Base-by-base conservation (phyloP, 2,888 invertebrate species). In the Ferdinandea cuprea region DNA sequence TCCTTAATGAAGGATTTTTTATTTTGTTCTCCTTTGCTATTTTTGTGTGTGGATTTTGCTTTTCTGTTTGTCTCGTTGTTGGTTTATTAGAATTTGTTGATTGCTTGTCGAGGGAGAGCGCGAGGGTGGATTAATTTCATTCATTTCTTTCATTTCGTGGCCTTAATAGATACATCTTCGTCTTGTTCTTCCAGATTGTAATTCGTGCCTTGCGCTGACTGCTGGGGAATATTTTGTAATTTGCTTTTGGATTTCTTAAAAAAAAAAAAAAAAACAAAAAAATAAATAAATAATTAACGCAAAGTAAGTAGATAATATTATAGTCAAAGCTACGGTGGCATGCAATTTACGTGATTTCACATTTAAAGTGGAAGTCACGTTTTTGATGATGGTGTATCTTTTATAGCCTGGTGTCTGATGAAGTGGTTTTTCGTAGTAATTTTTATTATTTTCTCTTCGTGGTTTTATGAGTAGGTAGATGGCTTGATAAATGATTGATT, bases 71-170 rank as follows among this genome's bases (percentile, higher is more conserved):
- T 35, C 15, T 58, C 19, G 28, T 48, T 74, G 81, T 81, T 76
- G 81, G 81, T 81, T 81, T 66, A 81, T 77, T 77, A 71, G 81
- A 66, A 77, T 81, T 81, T 77, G 77, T 72, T 77, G 81, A 81
- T 81, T 77, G 81, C 77, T 71, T 66, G 71, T 48, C 71, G 69
- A 52, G 54, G 52, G 19, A 17, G 58, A 37, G 6, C 19, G 42
- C n/a, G 35, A 13, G 35, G 32, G 13, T 19, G 35, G 46, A 44
- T 40, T 28, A 28, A 52, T 61, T 61, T 61, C 37, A 42, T 19
- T 44, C 50, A 37, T 48, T 63, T 48, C 37, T 32, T 52, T 72
- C 52, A 72, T 72, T 72, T 54, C n/a, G 52, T 46, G 37, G 63
- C 30, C 35, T 40, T 81, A 71, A 81, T 77, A 50, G 65, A 71